Evolutionary conservation across 2,797 vertebrate species (phyloP).

Genomic region (Discoglossus pictus): DNA sequence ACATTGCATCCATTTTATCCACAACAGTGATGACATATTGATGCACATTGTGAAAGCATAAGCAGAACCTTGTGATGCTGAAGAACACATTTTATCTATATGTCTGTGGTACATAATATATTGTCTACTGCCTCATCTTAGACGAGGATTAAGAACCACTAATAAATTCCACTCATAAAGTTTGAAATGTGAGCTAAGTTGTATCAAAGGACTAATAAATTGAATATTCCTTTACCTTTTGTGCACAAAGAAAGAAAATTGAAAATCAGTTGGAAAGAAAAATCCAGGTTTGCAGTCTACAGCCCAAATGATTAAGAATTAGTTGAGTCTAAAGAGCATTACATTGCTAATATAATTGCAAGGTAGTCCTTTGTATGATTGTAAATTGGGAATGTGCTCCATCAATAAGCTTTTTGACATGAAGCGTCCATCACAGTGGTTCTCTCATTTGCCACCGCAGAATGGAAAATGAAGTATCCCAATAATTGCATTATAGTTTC

Average conservation of each 20-base stretch:
- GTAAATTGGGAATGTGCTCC: slow-evolving; percentile 90
- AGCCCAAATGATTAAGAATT: slow-evolving; percentile 68
- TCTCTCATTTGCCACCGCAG: slow-evolving; percentile 79
- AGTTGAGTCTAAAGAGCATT: slow-evolving; percentile 81
- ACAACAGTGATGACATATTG: no score
- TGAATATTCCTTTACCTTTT: slow-evolving; percentile 1
- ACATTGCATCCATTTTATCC: no score
- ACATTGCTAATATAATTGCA: slow-evolving; percentile 81
- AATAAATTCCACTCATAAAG: no score
- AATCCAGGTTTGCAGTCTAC: slow-evolving; percentile 51
- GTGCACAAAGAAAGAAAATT: slow-evolving; percentile 22
- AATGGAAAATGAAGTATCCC: slow-evolving; percentile 84
- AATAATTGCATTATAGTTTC: slow-evolving; percentile 93
- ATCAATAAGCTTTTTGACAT: slow-evolving; percentile 94
- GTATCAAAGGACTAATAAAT: slow-evolving; percentile 25
- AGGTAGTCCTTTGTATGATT: slow-evolving; percentile 86
- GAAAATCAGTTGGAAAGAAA: slow-evolving; percentile 43
- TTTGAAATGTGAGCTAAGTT: slow-evolving; percentile 12
- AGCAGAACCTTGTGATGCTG: no score
- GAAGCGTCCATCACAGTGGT: slow-evolving; percentile 84
- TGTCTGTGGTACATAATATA: no score
- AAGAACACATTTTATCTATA: no score
- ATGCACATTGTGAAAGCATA: no score
- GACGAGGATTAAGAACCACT: no score
- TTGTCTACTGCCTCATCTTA: no score